Evolutionary conservation across 2,888 invertebrate genomes (phyloP).

Genomic region (Yponomeuta cagnagella): DNA sequence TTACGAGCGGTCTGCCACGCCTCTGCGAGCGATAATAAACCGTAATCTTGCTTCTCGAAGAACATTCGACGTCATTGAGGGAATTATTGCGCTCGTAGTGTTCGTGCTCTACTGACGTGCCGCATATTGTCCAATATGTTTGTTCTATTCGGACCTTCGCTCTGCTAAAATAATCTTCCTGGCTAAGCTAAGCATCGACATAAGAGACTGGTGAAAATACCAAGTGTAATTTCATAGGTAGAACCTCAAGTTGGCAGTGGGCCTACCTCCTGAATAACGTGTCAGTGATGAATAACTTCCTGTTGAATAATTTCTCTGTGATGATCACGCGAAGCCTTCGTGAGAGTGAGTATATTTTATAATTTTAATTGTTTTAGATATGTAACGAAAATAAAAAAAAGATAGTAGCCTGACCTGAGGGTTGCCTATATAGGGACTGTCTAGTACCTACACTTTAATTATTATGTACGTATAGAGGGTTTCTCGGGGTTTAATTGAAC

Average conservation of each 20-base stretch:
- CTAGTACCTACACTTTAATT: too few relatives aligned
- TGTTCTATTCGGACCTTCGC: not conserved
- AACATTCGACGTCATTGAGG: not conserved
- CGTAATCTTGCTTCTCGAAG: not conserved
- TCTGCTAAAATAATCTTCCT: not conserved
- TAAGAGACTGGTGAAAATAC: constrained; percentile 8
- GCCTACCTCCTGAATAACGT: constrained; percentile 63
- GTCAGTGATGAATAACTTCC: constrained; percentile 58
- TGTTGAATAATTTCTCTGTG: constrained; percentile 56
- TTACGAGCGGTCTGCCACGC: not conserved
- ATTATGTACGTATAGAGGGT: too few relatives aligned
- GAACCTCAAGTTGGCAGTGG: not conserved
- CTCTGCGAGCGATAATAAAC: constrained; percentile 9
- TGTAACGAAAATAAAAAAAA: too few relatives aligned
- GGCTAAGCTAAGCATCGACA: not conserved
- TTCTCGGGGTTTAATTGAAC: too few relatives aligned
- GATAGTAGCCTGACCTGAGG: too few relatives aligned
- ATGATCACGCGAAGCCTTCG: constrained; percentile 52
- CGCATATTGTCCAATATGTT: not conserved
- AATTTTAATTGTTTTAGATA: not conserved
- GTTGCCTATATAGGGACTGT: too few relatives aligned
- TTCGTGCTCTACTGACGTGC: not conserved
- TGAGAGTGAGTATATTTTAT: constrained; percentile 47
- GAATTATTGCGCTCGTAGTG: not conserved
- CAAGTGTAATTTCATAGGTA: constrained; percentile 23